These are phyloP conservation scores for Typhlichthys eigenmanni DNA, from an alignment of 2,797 vertebrate species.

Conservation along the genomic window DNA sequence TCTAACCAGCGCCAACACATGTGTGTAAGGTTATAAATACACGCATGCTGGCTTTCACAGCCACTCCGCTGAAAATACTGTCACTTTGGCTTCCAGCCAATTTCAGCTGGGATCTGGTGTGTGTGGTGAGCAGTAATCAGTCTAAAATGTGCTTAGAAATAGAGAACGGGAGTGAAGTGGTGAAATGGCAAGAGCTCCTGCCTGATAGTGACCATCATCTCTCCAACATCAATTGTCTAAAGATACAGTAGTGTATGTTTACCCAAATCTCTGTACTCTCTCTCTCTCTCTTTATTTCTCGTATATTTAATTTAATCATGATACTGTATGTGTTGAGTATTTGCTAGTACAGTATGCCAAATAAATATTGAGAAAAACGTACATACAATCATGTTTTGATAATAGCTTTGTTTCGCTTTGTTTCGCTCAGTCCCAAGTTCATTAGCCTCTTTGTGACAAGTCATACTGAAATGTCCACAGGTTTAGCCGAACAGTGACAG, in stretches of 20 bases:
- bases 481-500: not conserved
- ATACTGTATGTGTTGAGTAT: too few relatives aligned
- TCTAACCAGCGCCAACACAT: constrained; percentile 18
- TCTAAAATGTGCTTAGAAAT: constrained; percentile 74
- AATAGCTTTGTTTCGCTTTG: too few relatives aligned
- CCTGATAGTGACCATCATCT: not conserved
- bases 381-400: too few relatives aligned
- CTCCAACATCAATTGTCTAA: constrained; percentile 25
- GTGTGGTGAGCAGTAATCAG: constrained; percentile 74
- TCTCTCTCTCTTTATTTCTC: not conserved
- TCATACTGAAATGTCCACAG: not conserved
- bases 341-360: too few relatives aligned
- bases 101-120: constrained; percentile 66
- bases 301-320: not conserved
- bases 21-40: constrained; percentile 2
- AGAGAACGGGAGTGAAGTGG: constrained; percentile 58
- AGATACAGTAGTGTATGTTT: constrained; percentile 47
- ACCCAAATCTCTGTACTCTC: constrained; percentile 34
- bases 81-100: constrained; percentile 47
- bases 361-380: too few relatives aligned
- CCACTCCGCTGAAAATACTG: constrained; percentile 32
- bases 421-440: too few relatives aligned
- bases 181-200: constrained; percentile 31
- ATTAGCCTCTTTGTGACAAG: not conserved
- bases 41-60: constrained; percentile 34